These are phyloP conservation scores for Rhamnusium bicolor DNA, from an alignment of 2,888 invertebrate species.

Conservation along the genomic window DNA sequence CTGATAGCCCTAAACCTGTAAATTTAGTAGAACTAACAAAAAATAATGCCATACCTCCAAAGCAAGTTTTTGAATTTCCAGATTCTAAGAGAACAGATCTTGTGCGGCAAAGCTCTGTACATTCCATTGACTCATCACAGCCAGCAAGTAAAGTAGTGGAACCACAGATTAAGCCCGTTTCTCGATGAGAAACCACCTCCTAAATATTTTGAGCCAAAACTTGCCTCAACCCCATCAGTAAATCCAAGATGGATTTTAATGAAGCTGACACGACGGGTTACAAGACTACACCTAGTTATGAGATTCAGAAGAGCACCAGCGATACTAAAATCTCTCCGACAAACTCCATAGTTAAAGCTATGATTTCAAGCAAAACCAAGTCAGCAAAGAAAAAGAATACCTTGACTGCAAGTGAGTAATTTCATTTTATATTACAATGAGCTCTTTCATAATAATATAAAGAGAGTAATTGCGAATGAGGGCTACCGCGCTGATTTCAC, in stretches of 20 bases:
- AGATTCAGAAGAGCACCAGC: constrained; percentile 59
- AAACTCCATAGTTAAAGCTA: constrained; percentile 73
- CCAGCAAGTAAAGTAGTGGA: constrained; percentile 27
- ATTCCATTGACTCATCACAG: constrained; percentile 23
- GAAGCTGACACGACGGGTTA: constrained; percentile 41
- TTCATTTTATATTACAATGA: not conserved
- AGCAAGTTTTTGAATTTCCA: constrained; percentile 55
- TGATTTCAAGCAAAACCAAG: constrained; percentile 76
- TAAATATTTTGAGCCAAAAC: constrained; percentile 63
- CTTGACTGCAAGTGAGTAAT: constrained; percentile 78
- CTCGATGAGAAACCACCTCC: constrained; percentile 43
- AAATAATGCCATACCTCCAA: constrained; percentile 26
- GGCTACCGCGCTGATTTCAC: no score
- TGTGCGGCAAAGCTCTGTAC: constrained; percentile 29
- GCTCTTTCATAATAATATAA: no score
- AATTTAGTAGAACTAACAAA: constrained; percentile 51
- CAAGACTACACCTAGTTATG: constrained; percentile 54
- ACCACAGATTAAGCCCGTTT: constrained; percentile 39
- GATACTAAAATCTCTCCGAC: constrained; percentile 71
- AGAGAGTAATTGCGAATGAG: no score
- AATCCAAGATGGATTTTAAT: constrained; percentile 51
- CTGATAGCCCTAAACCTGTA: constrained; percentile 64
- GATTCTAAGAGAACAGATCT: constrained; percentile 37
- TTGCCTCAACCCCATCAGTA: constrained; percentile 61
- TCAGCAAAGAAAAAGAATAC: constrained; percentile 84